A percentile compares a stretch with the other conserved stretches of the same genome.
Conservation (phyloP, 2,888 invertebrate species). For the Blastobasis lacticolella region DNA sequence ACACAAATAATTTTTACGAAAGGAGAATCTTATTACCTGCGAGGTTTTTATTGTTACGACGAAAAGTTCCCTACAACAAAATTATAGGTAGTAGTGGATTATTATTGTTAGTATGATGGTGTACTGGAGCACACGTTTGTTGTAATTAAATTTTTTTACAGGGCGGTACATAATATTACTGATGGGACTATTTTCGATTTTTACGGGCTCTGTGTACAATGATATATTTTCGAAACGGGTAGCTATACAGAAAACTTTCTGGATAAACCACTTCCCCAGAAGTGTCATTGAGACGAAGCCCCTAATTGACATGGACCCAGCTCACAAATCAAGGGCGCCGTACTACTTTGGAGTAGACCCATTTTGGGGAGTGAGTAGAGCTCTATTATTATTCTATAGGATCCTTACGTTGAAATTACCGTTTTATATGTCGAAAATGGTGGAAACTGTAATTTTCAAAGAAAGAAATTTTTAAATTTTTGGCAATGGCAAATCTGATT, state of each 20-base stretch:
- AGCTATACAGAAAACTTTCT: constrained; percentile 84
- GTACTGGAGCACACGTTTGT: too few species aligned
- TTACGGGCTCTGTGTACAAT: constrained; percentile 97
- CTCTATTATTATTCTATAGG: neutral
- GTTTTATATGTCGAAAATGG: neutral
- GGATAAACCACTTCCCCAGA: constrained; percentile 64
- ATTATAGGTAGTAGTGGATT: too few species aligned
- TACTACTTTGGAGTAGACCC: constrained; percentile 90
- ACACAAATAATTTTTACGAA: too few species aligned
- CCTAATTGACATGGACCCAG: constrained; percentile 75
- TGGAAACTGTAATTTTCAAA: too few species aligned
- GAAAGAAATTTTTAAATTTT: too few species aligned
- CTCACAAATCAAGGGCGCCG: constrained; percentile 69
- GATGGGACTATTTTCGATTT: constrained; percentile 96
- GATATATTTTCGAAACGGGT: constrained; percentile 94
- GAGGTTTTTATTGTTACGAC: too few species aligned
- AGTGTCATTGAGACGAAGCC: constrained; percentile 13
- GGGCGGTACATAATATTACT: constrained; percentile 96
- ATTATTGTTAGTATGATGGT: too few species aligned
- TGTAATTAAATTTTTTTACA: constrained; percentile 12
- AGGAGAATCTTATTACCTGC: too few species aligned
- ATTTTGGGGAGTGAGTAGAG: constrained; percentile 72
- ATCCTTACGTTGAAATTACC: too few species aligned
- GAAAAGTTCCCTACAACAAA: too few species aligned
- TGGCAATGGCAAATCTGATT: too few species aligned